Evolutionary conservation across 1,140 invertebrate genomes (phyloP), one percentile per base, ranked within the genome.

Genomic region (Drosophila tropicalis): DNA sequence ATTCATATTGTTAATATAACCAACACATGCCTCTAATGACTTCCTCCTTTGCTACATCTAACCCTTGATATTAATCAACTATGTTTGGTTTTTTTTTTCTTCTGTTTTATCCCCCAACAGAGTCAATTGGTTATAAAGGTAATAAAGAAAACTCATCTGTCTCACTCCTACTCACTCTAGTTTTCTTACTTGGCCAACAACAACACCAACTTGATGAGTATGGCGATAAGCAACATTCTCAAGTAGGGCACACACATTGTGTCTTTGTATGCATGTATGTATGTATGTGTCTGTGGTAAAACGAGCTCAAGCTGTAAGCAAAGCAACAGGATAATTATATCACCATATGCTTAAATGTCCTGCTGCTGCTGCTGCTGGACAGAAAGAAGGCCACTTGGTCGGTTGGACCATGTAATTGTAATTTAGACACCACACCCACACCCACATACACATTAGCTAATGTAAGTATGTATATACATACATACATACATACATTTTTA

Each of bases 261-360:
- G 6, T 47, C 0, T 9, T 12, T 54, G 47, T 17, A 5, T 44
- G 41, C 7, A 17, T 54, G 56, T 15, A 5, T 41, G 41, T 44
- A 15, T 51, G 44, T 12, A 32, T 68, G 67, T 65, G 15, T 10
- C 56, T 67, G 56, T 54, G 70, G 75, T 76, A 77, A 83, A 56
- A 72, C 54, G 84, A 89, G 76, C 80, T 78, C 64, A 62, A 72
- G 79, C 63, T 55, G 25, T 22, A 39, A 57, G 25, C 29, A 64
- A 72, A 78, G 82, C 82, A 87, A 82, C 83, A 83, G 79, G 84
- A 87, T 83, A 87, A 87, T 89, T 87, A 83, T 86, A 66, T 67
- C 40, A 71, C 83, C 83, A 87, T 87, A 87, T 87, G 83, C 70
- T 87, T 65, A 19, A 67, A 79, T 85, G 83, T 79, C 82, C 83